Evolutionary conservation across 2,888 invertebrate genomes (phyloP).

Genomic region (Lasiommata megera): DNA sequence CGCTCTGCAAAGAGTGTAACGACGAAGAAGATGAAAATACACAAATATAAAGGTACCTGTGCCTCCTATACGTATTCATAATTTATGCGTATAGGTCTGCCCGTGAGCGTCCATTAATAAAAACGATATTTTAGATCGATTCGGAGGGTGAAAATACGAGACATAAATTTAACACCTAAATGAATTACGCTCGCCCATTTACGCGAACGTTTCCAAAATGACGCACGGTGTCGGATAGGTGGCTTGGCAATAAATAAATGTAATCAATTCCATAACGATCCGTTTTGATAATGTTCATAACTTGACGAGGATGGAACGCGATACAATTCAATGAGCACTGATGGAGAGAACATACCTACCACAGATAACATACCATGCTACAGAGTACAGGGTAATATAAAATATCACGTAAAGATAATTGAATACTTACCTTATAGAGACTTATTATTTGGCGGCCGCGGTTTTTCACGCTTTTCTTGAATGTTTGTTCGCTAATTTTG

Average conservation of each 20-base stretch:
- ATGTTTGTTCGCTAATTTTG: no score
- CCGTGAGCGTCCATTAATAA: conserved; percentile 7
- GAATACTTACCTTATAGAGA: no score
- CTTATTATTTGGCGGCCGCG: no score
- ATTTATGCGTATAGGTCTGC: conserved; percentile 8
- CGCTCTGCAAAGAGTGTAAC: no score
- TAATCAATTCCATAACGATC: conserved; percentile 58
- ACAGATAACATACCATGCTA: no score
- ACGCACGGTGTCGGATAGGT: conserved; percentile 47
- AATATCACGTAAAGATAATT: no score
- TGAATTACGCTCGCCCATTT: conserved; percentile 35
- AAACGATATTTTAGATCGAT: conserved; percentile 25
- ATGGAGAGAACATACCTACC: not conserved
- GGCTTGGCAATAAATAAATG: conserved; percentile 58
- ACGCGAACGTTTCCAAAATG: conserved; percentile 45
- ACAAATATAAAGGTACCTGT: no score
- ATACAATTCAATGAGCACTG: conserved; percentile 11
- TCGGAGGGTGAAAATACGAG: conserved; percentile 24
- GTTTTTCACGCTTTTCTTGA: no score
- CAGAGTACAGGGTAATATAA: no score
- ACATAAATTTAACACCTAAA: conserved; percentile 30
- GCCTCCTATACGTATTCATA: not conserved
- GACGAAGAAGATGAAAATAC: no score
- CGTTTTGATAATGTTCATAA: conserved; percentile 62
- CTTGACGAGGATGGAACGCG: conserved; percentile 38